Percentiles rank a stretch among this genome's conserved stretches.
Evolutionary conservation across 2,888 invertebrate species (phyloP).

Genomic region (Rhabditoides inermis): DNA sequence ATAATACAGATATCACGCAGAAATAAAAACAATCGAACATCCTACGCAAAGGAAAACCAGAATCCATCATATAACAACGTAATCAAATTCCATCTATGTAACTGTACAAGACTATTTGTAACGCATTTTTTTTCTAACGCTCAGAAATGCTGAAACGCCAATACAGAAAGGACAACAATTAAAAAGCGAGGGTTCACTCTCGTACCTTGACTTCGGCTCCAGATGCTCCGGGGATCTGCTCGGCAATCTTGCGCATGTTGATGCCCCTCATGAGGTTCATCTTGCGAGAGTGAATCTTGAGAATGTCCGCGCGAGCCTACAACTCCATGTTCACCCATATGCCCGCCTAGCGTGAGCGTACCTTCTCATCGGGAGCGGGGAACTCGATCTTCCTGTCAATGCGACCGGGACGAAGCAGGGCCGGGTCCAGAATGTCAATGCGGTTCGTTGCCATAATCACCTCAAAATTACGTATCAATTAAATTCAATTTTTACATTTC

Average conservation of each 20-base stretch:
- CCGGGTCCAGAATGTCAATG: constrained; percentile 95
- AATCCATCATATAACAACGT: no score
- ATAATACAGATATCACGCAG: no score
- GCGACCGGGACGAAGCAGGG: constrained; percentile 87
- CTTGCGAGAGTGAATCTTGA: constrained; percentile 95
- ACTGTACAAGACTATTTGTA: no score
- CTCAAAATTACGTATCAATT: no score
- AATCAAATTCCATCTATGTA: no score
- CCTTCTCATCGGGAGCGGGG: constrained; percentile 98
- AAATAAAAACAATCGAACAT: no score
- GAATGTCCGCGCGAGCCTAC: constrained; percentile 88
- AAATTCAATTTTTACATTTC: no score
- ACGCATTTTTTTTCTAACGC: no score
- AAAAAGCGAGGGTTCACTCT: background rate
- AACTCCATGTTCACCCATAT: no score
- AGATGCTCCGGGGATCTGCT: constrained; percentile 97
- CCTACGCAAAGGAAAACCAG: no score
- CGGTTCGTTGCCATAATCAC: constrained; percentile 96
- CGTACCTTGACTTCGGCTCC: constrained; percentile 91
- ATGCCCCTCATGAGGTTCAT: constrained; percentile 99
- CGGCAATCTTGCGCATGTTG: constrained; percentile 93
- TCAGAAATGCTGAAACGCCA: no score
- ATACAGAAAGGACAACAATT: background rate
- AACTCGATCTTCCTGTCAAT: constrained; percentile 99
- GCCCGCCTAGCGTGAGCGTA: no score